Conservation (phyloP, 2,888 invertebrate species). For the Drosophila leonis region DNA sequence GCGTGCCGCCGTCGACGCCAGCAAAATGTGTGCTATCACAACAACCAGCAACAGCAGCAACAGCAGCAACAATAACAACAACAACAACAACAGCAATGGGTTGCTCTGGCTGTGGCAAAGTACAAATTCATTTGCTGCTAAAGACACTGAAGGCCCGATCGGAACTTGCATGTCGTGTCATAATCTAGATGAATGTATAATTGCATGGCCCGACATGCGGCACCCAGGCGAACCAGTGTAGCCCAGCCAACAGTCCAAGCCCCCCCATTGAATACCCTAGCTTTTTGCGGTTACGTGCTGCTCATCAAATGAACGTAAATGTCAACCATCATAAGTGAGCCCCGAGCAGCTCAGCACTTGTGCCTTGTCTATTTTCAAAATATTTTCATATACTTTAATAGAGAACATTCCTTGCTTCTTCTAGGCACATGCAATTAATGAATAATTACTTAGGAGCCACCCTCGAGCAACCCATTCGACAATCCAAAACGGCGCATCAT, state of each 20-base stretch:
- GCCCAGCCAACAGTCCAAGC: neutral
- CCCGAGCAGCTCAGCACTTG: neutral
- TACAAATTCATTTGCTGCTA: conserved; percentile 80
- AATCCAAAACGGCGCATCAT: conserved; percentile 35
- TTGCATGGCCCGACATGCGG: conserved; percentile 76
- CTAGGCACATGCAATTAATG: conserved; percentile 61
- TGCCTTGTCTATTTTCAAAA: conserved; percentile 62
- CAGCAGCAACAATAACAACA: conserved; percentile 14
- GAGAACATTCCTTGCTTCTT: conserved; percentile 24
- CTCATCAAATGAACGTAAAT: conserved; percentile 58
- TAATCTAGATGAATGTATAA: conserved; percentile 85
- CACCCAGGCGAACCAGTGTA: conserved; percentile 20
- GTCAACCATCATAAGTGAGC: conserved; percentile 81
- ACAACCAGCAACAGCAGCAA: conserved; percentile 41
- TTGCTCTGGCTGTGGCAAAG: conserved; percentile 52
- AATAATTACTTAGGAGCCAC: conserved; percentile 49
- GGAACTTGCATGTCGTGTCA: conserved; percentile 82
- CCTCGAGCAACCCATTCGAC: conserved; percentile 33
- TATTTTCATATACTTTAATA: conserved; percentile 76
- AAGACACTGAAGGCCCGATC: conserved; percentile 63
- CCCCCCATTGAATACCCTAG: conserved; percentile 9
- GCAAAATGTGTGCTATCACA: conserved; percentile 79
- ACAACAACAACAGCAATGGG: conserved; percentile 18
- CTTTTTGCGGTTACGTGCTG: conserved; percentile 51
- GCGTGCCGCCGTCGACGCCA: conserved; percentile 68